A percentile compares a stretch with the other conserved stretches of the same genome.
These are phyloP conservation scores for Gorsachius goisagi DNA, from an alignment of 2,113 vertebrate genomes.

Conservation along the genomic window DNA sequence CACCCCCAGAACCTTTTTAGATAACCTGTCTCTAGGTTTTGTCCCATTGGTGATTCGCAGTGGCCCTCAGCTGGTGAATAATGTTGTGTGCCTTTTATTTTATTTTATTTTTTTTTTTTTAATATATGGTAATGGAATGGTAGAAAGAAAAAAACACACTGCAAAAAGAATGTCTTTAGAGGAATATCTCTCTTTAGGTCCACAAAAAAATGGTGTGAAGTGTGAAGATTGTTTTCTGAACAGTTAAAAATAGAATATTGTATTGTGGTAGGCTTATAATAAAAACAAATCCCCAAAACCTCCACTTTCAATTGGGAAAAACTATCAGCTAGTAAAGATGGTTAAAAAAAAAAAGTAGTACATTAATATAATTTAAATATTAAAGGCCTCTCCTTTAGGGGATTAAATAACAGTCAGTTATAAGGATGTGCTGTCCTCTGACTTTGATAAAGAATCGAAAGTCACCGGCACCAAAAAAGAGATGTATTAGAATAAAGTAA, in stretches of 20 bases:
- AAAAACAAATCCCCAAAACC: neutral
- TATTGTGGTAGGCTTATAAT: neutral
- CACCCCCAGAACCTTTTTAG: neutral
- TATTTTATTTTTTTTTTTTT: too few species aligned
- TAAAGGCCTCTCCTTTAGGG: neutral
- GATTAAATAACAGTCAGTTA: constrained; percentile 39
- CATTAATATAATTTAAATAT: constrained; percentile 42
- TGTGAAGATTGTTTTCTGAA: neutral
- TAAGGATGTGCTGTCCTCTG: neutral
- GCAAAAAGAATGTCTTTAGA: neutral
- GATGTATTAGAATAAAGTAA: constrained; percentile 40
- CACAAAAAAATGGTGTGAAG: neutral
- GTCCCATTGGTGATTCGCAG: neutral
- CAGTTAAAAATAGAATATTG: neutral
- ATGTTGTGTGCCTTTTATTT: neutral
- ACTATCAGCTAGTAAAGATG: neutral
- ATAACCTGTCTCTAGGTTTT: neutral
- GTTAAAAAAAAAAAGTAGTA: neutral
- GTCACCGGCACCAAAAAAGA: neutral
- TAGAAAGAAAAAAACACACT: neutral
- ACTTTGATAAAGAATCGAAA: constrained; percentile 19
- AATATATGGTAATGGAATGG: neutral
- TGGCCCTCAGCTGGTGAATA: neutral
- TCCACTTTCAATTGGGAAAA: neutral
- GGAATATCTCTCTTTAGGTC: neutral